Evolutionary conservation across 2,113 vertebrate species (phyloP).

Genomic region (Elachura formosa): DNA sequence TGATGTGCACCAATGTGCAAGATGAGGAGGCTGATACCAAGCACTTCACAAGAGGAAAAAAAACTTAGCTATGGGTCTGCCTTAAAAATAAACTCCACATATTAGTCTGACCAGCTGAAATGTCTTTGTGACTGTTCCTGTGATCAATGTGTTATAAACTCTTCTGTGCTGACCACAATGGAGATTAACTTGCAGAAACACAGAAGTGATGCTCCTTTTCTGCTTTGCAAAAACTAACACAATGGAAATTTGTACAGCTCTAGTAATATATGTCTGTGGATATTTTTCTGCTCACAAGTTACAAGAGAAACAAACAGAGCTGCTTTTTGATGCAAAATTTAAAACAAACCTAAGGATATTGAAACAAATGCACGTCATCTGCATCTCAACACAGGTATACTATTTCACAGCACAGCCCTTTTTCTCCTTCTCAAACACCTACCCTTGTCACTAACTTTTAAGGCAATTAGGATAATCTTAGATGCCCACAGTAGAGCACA

Average conservation of each 20-base stretch:
- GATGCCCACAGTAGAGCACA: slow-evolving; percentile 77
- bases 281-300: neutral
- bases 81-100: neutral
- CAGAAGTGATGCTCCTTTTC: neutral
- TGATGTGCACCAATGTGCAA: neutral
- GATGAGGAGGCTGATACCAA: neutral
- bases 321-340: slow-evolving; percentile 2
- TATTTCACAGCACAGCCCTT: slow-evolving; percentile 34
- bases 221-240: neutral
- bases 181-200: rapidly evolving
- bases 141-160: neutral
- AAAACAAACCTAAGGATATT: neutral
- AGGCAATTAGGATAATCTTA: slow-evolving; percentile 77
- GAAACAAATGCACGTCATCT: slow-evolving; percentile 33
- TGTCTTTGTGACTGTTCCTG: neutral
- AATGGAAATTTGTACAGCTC: neutral
- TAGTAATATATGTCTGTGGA: rapidly evolving
- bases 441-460: slow-evolving; percentile 76
- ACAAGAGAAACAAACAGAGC: neutral
- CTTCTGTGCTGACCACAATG: neutral
- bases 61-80: neutral
- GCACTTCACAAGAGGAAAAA: neutral
- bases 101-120: neutral
- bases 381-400: slow-evolving; percentile 36
- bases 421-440: slow-evolving; percentile 59